Conservation (phyloP, 2,797 vertebrate genomes). For the Spea hammondii region DNA sequence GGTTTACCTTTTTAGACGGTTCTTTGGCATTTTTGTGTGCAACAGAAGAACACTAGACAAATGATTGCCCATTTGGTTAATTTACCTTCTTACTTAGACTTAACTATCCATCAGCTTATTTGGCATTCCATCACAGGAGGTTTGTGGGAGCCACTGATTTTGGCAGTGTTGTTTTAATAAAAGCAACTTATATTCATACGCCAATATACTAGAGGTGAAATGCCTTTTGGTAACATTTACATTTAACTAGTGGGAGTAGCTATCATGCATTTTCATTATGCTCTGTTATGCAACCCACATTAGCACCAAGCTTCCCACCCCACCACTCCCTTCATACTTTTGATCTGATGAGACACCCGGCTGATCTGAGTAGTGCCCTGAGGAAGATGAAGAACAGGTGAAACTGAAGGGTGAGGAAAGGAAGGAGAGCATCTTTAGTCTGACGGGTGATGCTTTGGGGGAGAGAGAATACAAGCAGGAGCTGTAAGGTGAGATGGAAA, state of each 20-base stretch:
- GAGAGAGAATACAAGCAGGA: constrained; percentile 83
- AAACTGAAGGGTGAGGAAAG: constrained; percentile 74
- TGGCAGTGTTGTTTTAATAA: no score
- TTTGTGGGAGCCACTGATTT: no score
- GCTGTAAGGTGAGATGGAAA: constrained; percentile 65
- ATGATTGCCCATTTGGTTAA: no score
- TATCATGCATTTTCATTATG: not conserved
- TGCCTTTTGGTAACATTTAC: not conserved
- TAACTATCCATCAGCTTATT: no score
- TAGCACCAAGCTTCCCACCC: not conserved
- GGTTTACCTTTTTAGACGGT: no score
- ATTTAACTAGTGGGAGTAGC: not conserved
- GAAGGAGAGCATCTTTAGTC: constrained; percentile 78
- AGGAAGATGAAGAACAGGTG: constrained; percentile 76
- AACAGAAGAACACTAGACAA: no score
- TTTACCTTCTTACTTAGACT: no score
- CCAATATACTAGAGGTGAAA: not conserved
- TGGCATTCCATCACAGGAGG: no score
- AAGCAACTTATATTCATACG: not conserved
- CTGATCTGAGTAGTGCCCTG: constrained; percentile 69
- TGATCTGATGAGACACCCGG: constrained; percentile 63
- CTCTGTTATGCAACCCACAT: not conserved
- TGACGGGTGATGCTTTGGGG: constrained; percentile 82
- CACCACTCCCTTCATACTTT: constrained; percentile 73
- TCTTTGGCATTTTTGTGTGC: no score